These are phyloP conservation scores for Amblyopsis hoosieri DNA, from an alignment of 2,797 vertebrate genomes.

Conservation along the genomic window DNA sequence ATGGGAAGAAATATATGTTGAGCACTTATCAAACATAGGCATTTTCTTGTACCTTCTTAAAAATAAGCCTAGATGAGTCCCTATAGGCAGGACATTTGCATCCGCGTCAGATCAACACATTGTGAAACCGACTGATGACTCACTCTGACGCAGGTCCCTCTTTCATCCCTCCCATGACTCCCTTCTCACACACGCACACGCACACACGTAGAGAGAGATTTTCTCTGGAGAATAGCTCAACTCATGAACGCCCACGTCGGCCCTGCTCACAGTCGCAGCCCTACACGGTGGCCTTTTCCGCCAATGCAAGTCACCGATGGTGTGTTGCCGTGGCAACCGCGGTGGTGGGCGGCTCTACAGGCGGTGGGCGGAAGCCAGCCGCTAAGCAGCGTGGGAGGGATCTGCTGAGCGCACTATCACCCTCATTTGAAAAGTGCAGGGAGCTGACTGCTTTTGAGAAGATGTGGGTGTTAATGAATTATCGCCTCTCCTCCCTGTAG, in stretches of 20 bases:
- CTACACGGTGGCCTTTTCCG: conserved; percentile 53
- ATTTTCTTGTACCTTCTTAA: conserved; percentile 1
- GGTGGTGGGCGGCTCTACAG: conserved; percentile 74
- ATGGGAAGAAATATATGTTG: not conserved
- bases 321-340: conserved; percentile 77
- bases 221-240: conserved; percentile 66
- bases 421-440: conserved; percentile 71
- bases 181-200: conserved; percentile 12
- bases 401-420: conserved; percentile 69
- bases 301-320: conserved; percentile 69
- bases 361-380: conserved; percentile 74
- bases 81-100: conserved; percentile 68
- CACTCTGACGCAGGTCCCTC: conserved; percentile 78
- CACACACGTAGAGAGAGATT: conserved; percentile 51
- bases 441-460: conserved; percentile 71
- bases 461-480: conserved; percentile 73
- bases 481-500: conserved; percentile 73
- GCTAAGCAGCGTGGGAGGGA: conserved; percentile 76
- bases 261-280: conserved; percentile 63
- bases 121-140: conserved; percentile 87
- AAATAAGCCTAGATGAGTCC: conserved; percentile 38
- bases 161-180: conserved; percentile 65
- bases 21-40: conserved; percentile 16
- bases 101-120: conserved; percentile 83
- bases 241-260: conserved; percentile 68